Evolutionary conservation across 2,113 vertebrate species (phyloP).

Genomic region (Eulemur rufifrons): DNA sequence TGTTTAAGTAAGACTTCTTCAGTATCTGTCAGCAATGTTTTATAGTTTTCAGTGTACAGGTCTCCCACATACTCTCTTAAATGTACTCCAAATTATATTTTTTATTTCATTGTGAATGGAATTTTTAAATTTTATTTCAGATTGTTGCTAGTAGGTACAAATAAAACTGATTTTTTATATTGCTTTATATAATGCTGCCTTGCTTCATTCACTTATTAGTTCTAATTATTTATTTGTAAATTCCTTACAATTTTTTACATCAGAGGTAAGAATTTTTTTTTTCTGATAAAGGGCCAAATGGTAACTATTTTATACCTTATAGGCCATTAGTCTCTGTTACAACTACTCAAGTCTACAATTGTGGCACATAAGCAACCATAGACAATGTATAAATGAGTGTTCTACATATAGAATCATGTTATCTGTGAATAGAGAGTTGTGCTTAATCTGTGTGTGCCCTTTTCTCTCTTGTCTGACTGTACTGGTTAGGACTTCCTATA

Average conservation of each 20-base stretch:
- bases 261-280: neutral
- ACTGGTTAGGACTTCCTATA: neutral
- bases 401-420: neutral
- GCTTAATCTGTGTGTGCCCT: neutral
- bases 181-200: neutral
- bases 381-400: neutral
- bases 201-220: neutral
- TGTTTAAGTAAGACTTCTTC: neutral
- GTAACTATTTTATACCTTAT: neutral
- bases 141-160: neutral
- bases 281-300: neutral
- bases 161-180: neutral
- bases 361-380: neutral
- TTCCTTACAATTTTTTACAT: neutral
- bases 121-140: neutral
- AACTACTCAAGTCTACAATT: neutral
- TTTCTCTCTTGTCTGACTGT: neutral
- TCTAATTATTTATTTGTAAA: neutral
- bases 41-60: neutral
- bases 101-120: neutral
- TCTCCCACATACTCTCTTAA: neutral
- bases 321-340: neutral
- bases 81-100: neutral
- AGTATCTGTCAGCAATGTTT: neutral
- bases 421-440: neutral